Percentiles rank a stretch among this genome's conserved stretches.
phyloP scores from a whole-genome alignment of 2,888 invertebrate genomes.

The Athripsodes cinereus region DNA sequence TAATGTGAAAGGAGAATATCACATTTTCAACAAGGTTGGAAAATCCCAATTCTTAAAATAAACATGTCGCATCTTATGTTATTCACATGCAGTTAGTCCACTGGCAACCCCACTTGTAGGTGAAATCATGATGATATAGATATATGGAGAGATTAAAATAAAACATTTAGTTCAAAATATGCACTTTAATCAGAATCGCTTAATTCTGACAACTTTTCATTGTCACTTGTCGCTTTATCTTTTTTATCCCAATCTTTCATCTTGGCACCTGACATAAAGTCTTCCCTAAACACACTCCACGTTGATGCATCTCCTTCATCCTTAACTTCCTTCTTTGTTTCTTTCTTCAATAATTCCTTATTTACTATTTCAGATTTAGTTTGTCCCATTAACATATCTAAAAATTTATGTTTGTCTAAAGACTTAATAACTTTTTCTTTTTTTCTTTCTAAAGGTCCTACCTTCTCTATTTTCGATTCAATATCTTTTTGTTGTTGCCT shows the following conservation, averaged over 20 bases:
- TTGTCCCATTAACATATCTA: slow-evolving; percentile 72
- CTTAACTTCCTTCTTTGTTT: slow-evolving; percentile 42
- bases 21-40: no score
- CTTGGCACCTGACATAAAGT: slow-evolving; percentile 85
- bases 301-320: slow-evolving; percentile 40
- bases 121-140: no score
- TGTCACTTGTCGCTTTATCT: slow-evolving; percentile 42
- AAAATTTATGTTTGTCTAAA: slow-evolving; percentile 68
- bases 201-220: slow-evolving; percentile 31
- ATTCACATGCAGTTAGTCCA: no score
- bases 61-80: no score
- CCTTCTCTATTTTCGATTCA: slow-evolving; percentile 61
- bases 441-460: slow-evolving; percentile 69
- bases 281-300: slow-evolving; percentile 68
- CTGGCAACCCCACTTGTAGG: no score
- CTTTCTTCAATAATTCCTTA: slow-evolving; percentile 45
- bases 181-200: slow-evolving; percentile 25
- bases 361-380: slow-evolving; percentile 49
- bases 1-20: no score
- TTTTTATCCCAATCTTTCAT: slow-evolving; percentile 84
- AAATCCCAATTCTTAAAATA: no score
- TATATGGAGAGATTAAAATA: no score
- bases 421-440: slow-evolving; percentile 71
- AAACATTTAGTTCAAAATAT: no score
- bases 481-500: slow-evolving; percentile 76